Base-by-base conservation (phyloP, 2,113 vertebrate species). In the Thamnophis sirtalis region DNA sequence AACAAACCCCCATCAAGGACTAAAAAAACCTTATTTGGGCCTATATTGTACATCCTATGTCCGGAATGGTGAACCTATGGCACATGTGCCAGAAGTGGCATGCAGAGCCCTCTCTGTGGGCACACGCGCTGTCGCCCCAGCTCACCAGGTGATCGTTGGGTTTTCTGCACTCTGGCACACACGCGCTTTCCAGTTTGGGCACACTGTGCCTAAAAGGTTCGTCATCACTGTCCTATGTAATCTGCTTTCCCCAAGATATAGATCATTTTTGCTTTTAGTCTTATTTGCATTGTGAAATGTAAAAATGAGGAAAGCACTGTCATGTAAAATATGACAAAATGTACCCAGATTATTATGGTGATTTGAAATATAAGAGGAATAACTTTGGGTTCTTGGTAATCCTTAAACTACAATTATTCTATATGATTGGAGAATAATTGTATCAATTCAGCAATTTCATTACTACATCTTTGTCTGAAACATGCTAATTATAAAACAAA, bases 351-450 rank as follows among this genome's bases (percentile, higher is more conserved):
- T 48, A 33, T 51, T 48, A 88, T 0, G 26, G 87, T 90, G 91
- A 60, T 91, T 93, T 93, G 91, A 93, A 95, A 92, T 91, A 89
- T 19, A 91, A 95, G 53, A 89, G 87, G 93, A 93, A 11, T 84
- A 91, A 93, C 84, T 7, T 43, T 68, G 63, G 13, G 28, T 68
- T 68, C 63, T 68, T 68, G 63, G 11, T 68, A 68, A 68, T 15
- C 28, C 28, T 68, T 5, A n/a, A 68, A n/a, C 11, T 68, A n/a
- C 63, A 68, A n/a, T n/a, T 33, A n/a, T 68, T 68, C 28, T 68
- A 68, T 68, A 68, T 68, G 63, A 68, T n/a, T 68, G 63, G 28
- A 68, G 13, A 68, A 68, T 68, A 54, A 5, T 94, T 93, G 93
- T 91, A 93, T 89, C 68, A 91, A 0, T 21, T 90, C 94, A 96